Evolutionary conservation across 2,113 vertebrate species (phyloP), one percentile per base, ranked within the genome.

Genomic region (Scophthalmus maximus): DNA sequence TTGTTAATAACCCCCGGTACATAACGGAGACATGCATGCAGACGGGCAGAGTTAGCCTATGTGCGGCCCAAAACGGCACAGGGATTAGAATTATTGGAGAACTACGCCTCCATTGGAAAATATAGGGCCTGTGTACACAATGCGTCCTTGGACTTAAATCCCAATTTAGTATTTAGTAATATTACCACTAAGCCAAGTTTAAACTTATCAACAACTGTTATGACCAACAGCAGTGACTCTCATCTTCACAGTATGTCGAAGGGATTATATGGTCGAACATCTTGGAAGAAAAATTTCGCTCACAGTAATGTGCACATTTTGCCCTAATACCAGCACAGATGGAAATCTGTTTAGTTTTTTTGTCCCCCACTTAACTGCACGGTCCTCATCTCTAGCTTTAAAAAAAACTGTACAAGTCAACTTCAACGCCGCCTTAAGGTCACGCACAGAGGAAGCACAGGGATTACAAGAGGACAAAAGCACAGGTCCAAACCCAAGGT

Each of bases 1-100:
- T 79, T 67, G 79, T 81, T 79, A 81, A 77, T 80, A 86, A 76
- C 53, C 51, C 68, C 49, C 50, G 68, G 59, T 66, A 49, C 71
- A 76, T 82, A 76, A 84, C 36, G 1, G 55, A 84, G 77, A 74
- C 68, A 57, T 27, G 51, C 66, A 63, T 2, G 36, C 63, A 88
- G 79, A 87, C 78, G 68, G 73, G 30, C 61, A 49, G 40, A 63
- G 70, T 49, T 22, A 51, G 58, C 63, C 52, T 65, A 57, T 65
- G 78, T 46, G 57, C 38, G 40, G 60, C 42, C 27, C 38, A 52
- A 49, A n/a, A 74, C 25, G 36, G 69, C 40, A 73, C 53, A 50
- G 15, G 42, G 60, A 65, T 78, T 42, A 53, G 50, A 78, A 67
- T 57, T 68, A 73, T 42, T 66, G 76, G 79, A 68, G 57, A 68